Evolutionary conservation across 2,888 invertebrate species (phyloP).

Genomic region (Nephrocerus scutellatus): DNA sequence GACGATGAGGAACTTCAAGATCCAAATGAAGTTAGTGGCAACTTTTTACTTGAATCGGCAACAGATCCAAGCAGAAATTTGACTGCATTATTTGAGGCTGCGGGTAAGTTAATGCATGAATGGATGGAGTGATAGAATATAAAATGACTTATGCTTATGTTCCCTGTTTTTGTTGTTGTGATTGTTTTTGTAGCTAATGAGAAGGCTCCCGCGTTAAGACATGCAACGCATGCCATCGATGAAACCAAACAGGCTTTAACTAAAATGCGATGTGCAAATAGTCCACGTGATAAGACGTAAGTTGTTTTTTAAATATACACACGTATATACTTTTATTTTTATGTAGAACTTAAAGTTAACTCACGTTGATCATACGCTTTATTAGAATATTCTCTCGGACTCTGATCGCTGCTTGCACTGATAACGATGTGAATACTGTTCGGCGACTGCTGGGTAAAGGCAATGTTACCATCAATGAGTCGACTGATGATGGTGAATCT

Average conservation of each 20-base stretch:
- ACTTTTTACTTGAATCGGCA: conserved; percentile 49
- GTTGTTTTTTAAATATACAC: conserved; percentile 23
- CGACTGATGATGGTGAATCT: conserved; percentile 96
- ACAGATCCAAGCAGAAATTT: conserved; percentile 53
- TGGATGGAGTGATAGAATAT: not conserved
- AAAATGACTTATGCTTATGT: not conserved
- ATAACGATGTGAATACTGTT: conserved; percentile 90
- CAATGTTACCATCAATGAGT: conserved; percentile 82
- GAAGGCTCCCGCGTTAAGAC: conserved; percentile 46
- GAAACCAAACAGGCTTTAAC: conserved; percentile 95
- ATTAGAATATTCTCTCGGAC: conserved; percentile 56
- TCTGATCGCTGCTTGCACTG: conserved; percentile 86
- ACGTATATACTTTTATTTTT: not conserved
- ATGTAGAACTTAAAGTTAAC: not conserved
- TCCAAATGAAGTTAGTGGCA: conserved; percentile 39
- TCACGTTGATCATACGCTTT: too few species aligned
- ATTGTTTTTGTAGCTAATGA: conserved; percentile 36
- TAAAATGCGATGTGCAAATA: conserved; percentile 88
- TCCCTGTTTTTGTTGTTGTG: not conserved
- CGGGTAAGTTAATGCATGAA: conserved; percentile 48
- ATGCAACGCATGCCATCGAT: conserved; percentile 79
- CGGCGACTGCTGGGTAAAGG: conserved; percentile 88
- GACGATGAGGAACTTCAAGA: conserved; percentile 44
- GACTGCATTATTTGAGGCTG: conserved; percentile 89
- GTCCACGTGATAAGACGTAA: conserved; percentile 56